These are phyloP conservation scores for Zaprionus ghesquierei DNA, from an alignment of 1,140 invertebrate genomes.

Conservation along the genomic window DNA sequence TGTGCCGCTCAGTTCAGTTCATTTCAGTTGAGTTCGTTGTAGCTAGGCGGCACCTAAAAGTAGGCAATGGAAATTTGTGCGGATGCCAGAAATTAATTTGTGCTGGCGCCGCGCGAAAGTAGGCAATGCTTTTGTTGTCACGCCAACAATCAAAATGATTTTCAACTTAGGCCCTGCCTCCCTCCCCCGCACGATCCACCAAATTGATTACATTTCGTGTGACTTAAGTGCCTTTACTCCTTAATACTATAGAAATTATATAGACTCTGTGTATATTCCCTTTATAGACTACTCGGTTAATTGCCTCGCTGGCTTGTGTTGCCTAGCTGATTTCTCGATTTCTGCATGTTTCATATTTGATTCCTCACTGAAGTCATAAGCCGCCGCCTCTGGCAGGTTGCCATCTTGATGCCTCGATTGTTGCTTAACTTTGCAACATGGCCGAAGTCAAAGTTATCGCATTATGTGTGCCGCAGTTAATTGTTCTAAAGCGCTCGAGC, in stretches of 20 bases:
- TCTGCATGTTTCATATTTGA: constrained; percentile 32
- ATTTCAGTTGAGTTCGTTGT: constrained; percentile 21
- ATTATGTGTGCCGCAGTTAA: constrained; percentile 47
- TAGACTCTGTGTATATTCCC: background rate
- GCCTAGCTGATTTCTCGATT: constrained; percentile 7
- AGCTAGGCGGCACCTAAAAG: constrained; percentile 51
- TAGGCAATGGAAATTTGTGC: constrained; percentile 50
- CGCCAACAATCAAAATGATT: constrained; percentile 41
- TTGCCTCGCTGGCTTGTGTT: background rate
- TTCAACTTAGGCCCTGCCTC: background rate
- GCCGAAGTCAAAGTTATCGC: constrained; percentile 19
- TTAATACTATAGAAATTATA: background rate
- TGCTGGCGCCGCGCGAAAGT: constrained; percentile 20
- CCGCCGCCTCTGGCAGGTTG: background rate
- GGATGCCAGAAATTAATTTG: constrained; percentile 61
- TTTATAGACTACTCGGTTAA: background rate
- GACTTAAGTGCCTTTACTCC: constrained; percentile 18
- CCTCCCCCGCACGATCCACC: background rate
- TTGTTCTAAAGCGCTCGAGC: constrained; percentile 71
- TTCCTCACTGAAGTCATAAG: constrained; percentile 27
- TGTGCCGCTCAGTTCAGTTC: no score
- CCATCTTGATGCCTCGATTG: background rate
- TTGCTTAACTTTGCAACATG: constrained; percentile 30
- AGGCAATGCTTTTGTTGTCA: constrained; percentile 43
- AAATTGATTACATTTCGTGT: constrained; percentile 34